Conservation (phyloP, 2,113 vertebrate species). For the Oryzias javanicus region DNA sequence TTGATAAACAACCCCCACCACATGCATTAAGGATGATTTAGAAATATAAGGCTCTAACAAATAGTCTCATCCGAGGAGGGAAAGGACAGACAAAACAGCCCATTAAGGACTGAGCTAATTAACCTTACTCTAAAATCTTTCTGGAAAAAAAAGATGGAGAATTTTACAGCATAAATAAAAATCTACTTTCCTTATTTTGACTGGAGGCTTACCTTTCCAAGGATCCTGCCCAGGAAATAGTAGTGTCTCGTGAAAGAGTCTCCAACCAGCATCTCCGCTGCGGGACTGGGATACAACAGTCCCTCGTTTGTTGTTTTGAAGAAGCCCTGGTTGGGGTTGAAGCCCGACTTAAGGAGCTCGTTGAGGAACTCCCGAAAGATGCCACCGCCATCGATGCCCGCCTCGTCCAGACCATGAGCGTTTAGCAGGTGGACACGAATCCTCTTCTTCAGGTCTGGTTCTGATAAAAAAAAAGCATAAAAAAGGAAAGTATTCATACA, state of each 20-base stretch:
- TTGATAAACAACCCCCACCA: conserved; percentile 88
- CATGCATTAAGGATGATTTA: conserved; percentile 94
- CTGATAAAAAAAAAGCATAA: conserved; percentile 58
- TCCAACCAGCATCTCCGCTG: conserved; percentile 92
- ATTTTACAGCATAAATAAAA: conserved; percentile 8
- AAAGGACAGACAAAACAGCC: conserved; percentile 57
- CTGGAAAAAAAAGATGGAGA: neutral
- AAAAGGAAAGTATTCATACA: neutral
- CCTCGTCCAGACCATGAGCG: conserved; percentile 94
- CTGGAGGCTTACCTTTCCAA: conserved; percentile 88
- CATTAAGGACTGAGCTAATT: conserved; percentile 42
- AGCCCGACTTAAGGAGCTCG: conserved; percentile 94
- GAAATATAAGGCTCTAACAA: conserved; percentile 94
- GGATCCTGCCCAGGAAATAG: conserved; percentile 96
- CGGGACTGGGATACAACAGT: conserved; percentile 92
- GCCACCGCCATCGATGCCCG: conserved; percentile 95
- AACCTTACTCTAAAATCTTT: conserved; percentile 22
- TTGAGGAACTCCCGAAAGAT: conserved; percentile 98
- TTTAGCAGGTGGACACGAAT: conserved; percentile 95
- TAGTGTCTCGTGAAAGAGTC: conserved; percentile 94
- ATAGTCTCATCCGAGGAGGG: conserved; percentile 67
- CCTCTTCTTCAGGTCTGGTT: conserved; percentile 93
- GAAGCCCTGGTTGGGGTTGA: conserved; percentile 98
- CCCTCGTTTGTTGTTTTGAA: conserved; percentile 96
- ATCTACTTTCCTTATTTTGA: no score